These are phyloP conservation scores for Lophochroa leadbeateri DNA, from an alignment of 2,113 vertebrate species.

Conservation along the genomic window DNA sequence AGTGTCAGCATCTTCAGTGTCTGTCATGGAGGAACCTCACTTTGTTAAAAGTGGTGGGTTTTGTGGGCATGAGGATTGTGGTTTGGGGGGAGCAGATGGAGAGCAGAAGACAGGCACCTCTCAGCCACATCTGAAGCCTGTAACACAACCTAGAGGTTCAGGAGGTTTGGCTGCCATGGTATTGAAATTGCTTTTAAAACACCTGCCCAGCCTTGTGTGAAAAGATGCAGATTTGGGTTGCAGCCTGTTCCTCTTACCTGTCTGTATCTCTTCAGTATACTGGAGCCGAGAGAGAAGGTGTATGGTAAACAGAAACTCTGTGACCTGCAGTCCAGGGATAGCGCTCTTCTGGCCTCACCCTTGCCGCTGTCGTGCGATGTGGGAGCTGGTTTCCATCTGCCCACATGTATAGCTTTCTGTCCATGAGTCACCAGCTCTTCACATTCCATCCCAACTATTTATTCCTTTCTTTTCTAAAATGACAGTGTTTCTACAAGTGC, in stretches of 20 bases:
- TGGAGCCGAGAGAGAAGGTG: not conserved
- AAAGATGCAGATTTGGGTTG: not conserved
- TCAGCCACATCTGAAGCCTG: not conserved
- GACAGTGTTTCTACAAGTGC: not conserved
- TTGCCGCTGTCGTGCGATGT: rapidly evolving
- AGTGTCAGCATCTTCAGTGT: not conserved
- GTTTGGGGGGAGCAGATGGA: not conserved
- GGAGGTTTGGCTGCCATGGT: not conserved
- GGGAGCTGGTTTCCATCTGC: not conserved
- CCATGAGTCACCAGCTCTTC: not conserved
- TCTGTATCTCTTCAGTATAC: slow-evolving; percentile 2
- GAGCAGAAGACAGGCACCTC: not conserved
- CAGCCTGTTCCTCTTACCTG: not conserved
- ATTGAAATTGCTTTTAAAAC: not conserved
- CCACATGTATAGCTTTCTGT: not conserved
- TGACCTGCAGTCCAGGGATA: not conserved
- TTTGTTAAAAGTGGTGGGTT: not conserved
- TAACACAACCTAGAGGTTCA: not conserved
- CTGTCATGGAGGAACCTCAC: not conserved
- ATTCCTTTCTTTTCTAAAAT: not conserved
- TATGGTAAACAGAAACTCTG: slow-evolving; percentile 32
- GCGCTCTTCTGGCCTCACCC: not conserved
- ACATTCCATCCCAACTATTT: not conserved
- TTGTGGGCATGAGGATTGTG: not conserved
- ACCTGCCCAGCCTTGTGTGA: not conserved